Evolutionary conservation across 2,797 vertebrate species (phyloP).

Genomic region (Acropternis orthonyx): DNA sequence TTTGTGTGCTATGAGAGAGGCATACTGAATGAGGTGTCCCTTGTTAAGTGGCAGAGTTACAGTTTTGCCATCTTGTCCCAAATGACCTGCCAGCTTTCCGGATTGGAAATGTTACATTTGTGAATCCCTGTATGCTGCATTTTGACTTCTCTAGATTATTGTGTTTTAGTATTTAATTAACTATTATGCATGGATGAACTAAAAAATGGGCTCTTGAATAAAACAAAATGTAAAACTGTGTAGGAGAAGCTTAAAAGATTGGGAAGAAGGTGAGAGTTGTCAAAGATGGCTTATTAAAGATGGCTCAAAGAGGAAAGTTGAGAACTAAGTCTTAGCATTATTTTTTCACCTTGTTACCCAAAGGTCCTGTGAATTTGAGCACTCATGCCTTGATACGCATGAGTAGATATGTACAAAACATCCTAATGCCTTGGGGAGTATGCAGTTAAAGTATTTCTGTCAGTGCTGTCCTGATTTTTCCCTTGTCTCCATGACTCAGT

Average conservation of each 20-base stretch:
- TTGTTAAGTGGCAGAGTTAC: rapidly evolving
- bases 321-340: not conserved
- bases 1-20: not conserved
- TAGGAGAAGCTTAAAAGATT: not conserved
- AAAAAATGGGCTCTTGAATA: not conserved
- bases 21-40: not conserved
- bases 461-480: not conserved
- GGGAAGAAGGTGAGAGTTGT: not conserved
- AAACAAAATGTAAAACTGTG: not conserved
- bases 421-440: rapidly evolving
- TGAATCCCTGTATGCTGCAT: not conserved
- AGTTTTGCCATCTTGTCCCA: not conserved
- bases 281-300: not conserved
- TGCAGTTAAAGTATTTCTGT: not conserved
- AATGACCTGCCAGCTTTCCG: not conserved
- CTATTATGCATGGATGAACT: not conserved
- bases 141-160: not conserved
- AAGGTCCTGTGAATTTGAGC: not conserved
- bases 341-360: not conserved
- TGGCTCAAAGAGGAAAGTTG: not conserved
- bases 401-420: not conserved
- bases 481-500: not conserved
- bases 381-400: not conserved
- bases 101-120: not conserved
- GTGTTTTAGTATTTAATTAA: not conserved